Conservation (phyloP, 2,113 vertebrate species). For the Procavia capensis region DNA sequence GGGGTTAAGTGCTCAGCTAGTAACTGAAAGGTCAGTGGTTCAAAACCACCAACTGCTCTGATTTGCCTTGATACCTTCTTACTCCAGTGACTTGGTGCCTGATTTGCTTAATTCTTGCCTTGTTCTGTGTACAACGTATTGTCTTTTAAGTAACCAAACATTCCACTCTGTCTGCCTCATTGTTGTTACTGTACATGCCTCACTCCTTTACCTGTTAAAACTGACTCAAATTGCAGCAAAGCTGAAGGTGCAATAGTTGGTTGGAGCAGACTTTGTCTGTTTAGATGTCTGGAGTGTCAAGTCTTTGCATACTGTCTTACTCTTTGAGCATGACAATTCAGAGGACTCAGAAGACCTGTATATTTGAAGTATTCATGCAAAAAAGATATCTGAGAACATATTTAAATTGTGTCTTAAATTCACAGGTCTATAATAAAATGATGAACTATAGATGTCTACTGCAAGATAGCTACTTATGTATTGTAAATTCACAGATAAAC, state of each 20-base stretch:
- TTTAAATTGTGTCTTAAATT: conserved; percentile 28
- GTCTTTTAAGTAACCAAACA: neutral
- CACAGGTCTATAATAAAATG: neutral
- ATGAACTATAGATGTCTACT: neutral
- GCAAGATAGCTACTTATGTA: neutral
- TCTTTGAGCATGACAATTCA: neutral
- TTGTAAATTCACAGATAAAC: neutral
- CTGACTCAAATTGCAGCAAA: neutral
- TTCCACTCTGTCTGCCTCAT: neutral
- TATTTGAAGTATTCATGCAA: neutral
- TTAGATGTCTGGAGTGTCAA: neutral
- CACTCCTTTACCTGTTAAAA: neutral
- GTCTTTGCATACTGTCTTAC: neutral
- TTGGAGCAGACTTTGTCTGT: neutral
- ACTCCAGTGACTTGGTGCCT: neutral
- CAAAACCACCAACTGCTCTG: too few species aligned
- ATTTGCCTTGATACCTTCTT: neutral
- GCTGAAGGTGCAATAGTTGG: neutral
- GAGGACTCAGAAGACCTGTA: neutral
- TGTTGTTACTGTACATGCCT: neutral
- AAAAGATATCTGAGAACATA: neutral
- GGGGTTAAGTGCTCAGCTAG: too few species aligned
- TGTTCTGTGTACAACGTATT: neutral
- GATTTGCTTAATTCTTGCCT: neutral
- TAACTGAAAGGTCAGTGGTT: too few species aligned